Evolutionary conservation across 2,888 invertebrate genomes (phyloP), one percentile per base, ranked within the genome.

Genomic region (Neoaliturus tenellus): DNA sequence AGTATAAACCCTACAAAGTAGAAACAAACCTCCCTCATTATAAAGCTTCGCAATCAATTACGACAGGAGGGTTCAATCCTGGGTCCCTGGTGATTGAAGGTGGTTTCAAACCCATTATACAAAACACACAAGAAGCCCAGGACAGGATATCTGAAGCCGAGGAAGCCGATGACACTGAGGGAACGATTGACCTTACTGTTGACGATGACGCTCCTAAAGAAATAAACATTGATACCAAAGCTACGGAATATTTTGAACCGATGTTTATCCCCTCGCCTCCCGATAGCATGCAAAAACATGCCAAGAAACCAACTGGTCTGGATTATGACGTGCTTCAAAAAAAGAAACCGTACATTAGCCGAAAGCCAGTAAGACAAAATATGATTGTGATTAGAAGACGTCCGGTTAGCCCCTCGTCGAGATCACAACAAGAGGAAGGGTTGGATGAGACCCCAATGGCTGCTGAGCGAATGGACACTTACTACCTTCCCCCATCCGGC

Each of bases 261-360:
- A 95, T 96, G 92, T 96, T 96, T 87, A 94, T 96, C 87, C 95
- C 96, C 0, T 96, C 96, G 0, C 96, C 96, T 0, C 92, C 93
- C 14, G 95, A 95, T 87, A 93, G 94, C 88, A 88, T 88, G 28
- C 80, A 85, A 4, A 92, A 87, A 83, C 91, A 85, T 86, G 92
- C 71, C 8, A 87, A 87, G 78, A 87, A 86, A 58, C 84, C 86
- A 35, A 86, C 86, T 3, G 85, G 85, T 8, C 71, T 62, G 23
- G 67, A 81, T n/a, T 69, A 67, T 67, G 81, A 84, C 25, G 75
- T 41, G 5, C 20, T 81, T 14, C 86, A 84, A 1, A 87, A 87
- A 62, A 86, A 86, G 31, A 81, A 81, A 20, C 14, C 71, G 0
- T 81, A 55, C 75, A 81, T 85, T 3, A 73, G 69, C 14, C 48